Evolutionary conservation across 2,888 invertebrate species (phyloP).

Genomic region (Mythimna impura): DNA sequence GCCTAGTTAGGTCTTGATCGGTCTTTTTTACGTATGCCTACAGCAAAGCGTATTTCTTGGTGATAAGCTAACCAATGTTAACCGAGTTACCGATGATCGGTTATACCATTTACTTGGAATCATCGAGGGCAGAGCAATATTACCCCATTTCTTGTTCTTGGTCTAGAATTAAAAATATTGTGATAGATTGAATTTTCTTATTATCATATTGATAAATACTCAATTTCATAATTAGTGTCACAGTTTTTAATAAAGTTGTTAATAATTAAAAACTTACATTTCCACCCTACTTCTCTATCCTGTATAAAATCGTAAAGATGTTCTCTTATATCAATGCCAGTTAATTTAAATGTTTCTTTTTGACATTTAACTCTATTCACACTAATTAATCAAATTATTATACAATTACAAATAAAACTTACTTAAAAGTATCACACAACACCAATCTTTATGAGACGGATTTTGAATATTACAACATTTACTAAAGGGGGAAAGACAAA

Average conservation of each 20-base stretch:
- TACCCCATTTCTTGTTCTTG: not conserved
- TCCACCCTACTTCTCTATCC: not conserved
- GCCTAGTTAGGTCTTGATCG: not conserved
- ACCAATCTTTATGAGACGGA: constrained; percentile 54
- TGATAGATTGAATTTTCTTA: not conserved
- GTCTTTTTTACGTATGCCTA: constrained; percentile 16
- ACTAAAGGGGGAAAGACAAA: constrained; percentile 9
- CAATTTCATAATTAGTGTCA: constrained; percentile 11
- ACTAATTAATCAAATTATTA: constrained; percentile 47
- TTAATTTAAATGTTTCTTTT: constrained; percentile 10
- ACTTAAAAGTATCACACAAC: constrained; percentile 63
- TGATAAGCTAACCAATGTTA: not conserved
- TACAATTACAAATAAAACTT: constrained; percentile 57
- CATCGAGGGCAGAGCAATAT: constrained; percentile 3
- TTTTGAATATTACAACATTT: constrained; percentile 43
- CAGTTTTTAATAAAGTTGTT: constrained; percentile 19
- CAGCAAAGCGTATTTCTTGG: not conserved
- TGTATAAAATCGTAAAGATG: constrained; percentile 13
- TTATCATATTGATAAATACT: constrained; percentile 34
- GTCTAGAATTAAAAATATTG: constrained; percentile 23
- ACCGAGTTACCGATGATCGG: not conserved
- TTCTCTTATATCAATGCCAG: constrained; percentile 9
- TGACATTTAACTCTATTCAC: constrained; percentile 37
- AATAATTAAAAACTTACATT: constrained; percentile 11
- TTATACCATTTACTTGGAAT: not conserved